Evolutionary conservation across 2,113 vertebrate genomes (phyloP), one percentile per base, ranked within the genome.

Genomic region (Artemisiospiza belli): DNA sequence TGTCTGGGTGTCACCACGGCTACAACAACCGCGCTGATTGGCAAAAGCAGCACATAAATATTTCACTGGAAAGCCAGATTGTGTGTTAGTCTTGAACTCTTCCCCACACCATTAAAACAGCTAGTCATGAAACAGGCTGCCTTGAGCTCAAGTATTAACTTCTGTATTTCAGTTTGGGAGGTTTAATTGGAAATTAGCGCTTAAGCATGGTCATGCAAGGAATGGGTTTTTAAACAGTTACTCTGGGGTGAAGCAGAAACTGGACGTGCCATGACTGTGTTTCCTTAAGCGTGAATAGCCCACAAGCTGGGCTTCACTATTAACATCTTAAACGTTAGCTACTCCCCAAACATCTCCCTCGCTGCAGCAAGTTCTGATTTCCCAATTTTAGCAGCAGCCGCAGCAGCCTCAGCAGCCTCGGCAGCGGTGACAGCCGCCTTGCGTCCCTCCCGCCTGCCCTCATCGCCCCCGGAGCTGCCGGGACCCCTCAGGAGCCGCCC

Each of bases 321-420:
- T 6, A 22, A 15, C 8, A 0, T 10, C 39, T 21, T 5, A 10
- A 39, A 2, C 11, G 0, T 4, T 4, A 22, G 31, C n/a, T 46
- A 6, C 41, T 27, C 28, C 37, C 17, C 9, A 20, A 1, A 4
- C 10, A 18, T 47, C 43, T 24, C 3, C 28, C 11, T 20, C 6
- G 15, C 41, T 11, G 30, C 0, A 3, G 27, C 44, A 37, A 20
- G 1, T 24, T 37, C 16, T 43, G n/a, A 11, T 35, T 63, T 66
- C 46, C 12, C 17, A 20, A 17, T 30, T 41, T 2, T 33, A 14
- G 54, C 31, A 17, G 58, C 41, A n/a, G 23, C 54, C 20, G 54
- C 31, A 17, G 58, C 41, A n/a, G 23, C 54, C 20, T 58, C 21
- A 20, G 30, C 22, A 5, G 2, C n/a, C n/a, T n/a, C n/a, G n/a